phyloP scores from a whole-genome alignment of 2,888 invertebrate genomes.

The Gibbula magus region DNA sequence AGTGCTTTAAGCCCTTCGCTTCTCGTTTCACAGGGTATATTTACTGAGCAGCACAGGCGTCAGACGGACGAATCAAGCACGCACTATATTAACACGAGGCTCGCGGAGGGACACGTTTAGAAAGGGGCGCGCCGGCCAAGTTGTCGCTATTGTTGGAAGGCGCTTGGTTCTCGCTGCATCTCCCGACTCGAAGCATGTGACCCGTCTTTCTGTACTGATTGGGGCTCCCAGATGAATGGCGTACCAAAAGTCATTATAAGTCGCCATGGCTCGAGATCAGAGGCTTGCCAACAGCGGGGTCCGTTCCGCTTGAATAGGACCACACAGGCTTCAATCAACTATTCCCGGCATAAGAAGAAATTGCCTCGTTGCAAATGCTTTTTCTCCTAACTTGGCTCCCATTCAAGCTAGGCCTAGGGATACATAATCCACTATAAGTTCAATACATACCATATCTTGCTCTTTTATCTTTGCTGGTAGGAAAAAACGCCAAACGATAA shows the following conservation, averaged over 20 bases:
- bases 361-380: neutral
- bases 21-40: slow-evolving; percentile 72
- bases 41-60: slow-evolving; percentile 51
- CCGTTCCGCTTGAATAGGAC: slow-evolving; percentile 19
- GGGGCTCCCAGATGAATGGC: slow-evolving; percentile 1
- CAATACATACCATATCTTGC: slow-evolving; percentile 14
- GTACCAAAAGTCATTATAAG: neutral
- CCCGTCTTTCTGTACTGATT: neutral
- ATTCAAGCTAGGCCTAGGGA: slow-evolving; percentile 11
- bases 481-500: neutral
- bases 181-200: neutral
- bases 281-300: neutral
- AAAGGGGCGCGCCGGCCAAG: slow-evolving; percentile 10
- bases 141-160: neutral
- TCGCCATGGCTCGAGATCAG: slow-evolving; percentile 18
- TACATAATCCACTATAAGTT: slow-evolving; percentile 12
- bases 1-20: slow-evolving; percentile 47
- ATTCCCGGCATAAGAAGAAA: neutral
- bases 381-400: neutral
- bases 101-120: neutral
- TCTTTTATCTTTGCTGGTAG: slow-evolving; percentile 3
- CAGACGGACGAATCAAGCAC: neutral
- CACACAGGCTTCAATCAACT: slow-evolving; percentile 19
- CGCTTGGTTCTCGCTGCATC: neutral
- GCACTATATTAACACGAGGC: slow-evolving; percentile 12